A percentile compares a stretch with the other conserved stretches of the same genome.
These are phyloP conservation scores for Mormyrus hasselquistii DNA, from an alignment of 2,797 vertebrate species.

Conservation along the genomic window DNA sequence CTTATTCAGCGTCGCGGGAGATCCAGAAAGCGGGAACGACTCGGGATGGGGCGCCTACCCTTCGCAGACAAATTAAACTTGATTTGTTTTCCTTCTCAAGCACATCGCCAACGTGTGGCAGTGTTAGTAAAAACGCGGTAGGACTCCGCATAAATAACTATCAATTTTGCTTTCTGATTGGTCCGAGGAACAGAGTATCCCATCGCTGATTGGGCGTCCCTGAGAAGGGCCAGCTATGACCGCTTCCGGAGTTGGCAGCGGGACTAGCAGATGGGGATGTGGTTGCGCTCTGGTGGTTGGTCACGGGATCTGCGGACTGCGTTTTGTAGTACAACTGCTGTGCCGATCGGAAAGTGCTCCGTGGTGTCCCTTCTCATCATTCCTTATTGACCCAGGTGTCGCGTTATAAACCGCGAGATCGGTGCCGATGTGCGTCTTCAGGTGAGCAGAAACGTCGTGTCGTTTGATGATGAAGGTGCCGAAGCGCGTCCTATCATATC, in stretches of 20 bases:
- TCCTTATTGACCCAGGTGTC: background rate
- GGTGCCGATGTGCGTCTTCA: background rate
- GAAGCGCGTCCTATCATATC: background rate
- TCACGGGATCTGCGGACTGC: background rate
- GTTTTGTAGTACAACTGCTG: background rate
- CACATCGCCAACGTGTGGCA: background rate
- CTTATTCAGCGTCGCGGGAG: background rate
- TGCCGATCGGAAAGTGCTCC: background rate
- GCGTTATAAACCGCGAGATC: background rate
- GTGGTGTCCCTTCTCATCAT: background rate
- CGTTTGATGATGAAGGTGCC: background rate
- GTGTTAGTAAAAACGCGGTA: background rate
- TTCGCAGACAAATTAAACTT: background rate
- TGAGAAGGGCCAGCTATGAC: conserved; percentile 3
- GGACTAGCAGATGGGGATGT: conserved; percentile 12
- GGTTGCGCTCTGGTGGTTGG: conserved; percentile 20
- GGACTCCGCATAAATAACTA: background rate
- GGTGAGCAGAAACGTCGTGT: background rate
- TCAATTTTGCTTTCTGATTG: conserved; percentile 3
- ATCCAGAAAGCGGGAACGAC: background rate
- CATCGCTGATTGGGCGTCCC: background rate
- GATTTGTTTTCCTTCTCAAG: background rate
- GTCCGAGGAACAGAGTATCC: background rate
- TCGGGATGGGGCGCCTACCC: background rate
- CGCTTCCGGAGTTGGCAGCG: conserved; percentile 1